Percentiles rank a stretch among this genome's conserved stretches.
These are phyloP conservation scores for Zaprionus kolodkinae DNA, from an alignment of 1,140 invertebrate genomes.

Conservation along the genomic window DNA sequence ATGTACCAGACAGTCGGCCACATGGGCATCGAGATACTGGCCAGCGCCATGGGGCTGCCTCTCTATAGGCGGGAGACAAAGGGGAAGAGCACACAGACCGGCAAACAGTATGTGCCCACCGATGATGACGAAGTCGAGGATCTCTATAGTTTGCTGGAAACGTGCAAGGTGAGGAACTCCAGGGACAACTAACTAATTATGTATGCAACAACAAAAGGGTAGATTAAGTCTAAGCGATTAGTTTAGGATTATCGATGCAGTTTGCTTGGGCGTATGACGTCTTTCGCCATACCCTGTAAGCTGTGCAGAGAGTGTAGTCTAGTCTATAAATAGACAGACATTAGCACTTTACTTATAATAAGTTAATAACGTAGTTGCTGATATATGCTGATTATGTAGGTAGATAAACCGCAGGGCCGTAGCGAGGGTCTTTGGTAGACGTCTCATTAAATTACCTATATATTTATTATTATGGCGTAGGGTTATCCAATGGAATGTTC, in stretches of 20 bases:
- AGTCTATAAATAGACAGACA: too few relatives aligned
- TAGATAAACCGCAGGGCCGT: too few relatives aligned
- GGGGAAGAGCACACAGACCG: conserved; percentile 91
- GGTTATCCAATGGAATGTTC: too few relatives aligned
- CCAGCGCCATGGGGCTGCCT: conserved; percentile 96
- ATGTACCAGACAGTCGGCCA: conserved; percentile 99
- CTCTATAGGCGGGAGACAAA: conserved; percentile 94
- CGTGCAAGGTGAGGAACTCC: conserved; percentile 90
- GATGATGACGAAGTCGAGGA: conserved; percentile 99
- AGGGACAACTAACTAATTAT: not conserved
- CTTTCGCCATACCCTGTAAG: not conserved
- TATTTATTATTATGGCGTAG: too few relatives aligned
- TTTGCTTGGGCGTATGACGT: conserved; percentile 11
- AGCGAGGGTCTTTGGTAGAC: too few relatives aligned
- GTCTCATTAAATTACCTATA: too few relatives aligned
- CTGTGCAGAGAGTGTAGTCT: too few relatives aligned
- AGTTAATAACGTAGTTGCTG: too few relatives aligned
- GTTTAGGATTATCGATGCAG: conserved; percentile 14
- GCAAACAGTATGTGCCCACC: conserved; percentile 93
- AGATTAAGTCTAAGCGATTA: conserved; percentile 24
- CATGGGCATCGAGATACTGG: conserved; percentile 95
- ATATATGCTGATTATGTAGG: too few relatives aligned
- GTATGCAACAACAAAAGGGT: not conserved
- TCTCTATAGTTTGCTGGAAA: conserved; percentile 93
- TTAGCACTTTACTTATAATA: too few relatives aligned